phyloP scores from a whole-genome alignment of 35 echinoderm and acorn worm genomes.

The Nesometra sesokonis region DNA sequence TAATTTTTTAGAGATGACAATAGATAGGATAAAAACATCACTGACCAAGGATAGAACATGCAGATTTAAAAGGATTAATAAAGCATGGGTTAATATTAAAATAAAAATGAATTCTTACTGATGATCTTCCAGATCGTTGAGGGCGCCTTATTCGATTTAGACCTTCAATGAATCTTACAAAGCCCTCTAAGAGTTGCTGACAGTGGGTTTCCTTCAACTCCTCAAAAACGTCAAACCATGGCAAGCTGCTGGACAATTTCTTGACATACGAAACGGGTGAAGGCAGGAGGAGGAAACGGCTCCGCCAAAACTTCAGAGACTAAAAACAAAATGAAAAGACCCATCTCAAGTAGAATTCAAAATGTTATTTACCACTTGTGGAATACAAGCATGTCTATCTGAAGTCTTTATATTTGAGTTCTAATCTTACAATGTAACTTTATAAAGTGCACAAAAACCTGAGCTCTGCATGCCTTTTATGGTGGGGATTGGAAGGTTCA shows the following conservation, averaged over 20 bases:
- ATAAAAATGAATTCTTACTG: background rate
- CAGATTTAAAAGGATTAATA: too few relatives aligned
- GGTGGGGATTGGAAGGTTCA: too few relatives aligned
- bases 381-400: too few relatives aligned
- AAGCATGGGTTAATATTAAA: background rate
- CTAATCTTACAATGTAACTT: too few relatives aligned
- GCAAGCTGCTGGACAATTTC: conserved; percentile 30
- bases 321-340: conserved; percentile 1
- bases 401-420: too few relatives aligned
- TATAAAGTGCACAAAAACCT: too few relatives aligned
- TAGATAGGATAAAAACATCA: too few relatives aligned
- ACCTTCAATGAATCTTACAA: conserved; percentile 71
- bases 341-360: too few relatives aligned
- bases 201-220: conserved; percentile 5
- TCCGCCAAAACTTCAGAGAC: conserved; percentile 94
- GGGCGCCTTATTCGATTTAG: conserved; percentile 40
- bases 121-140: background rate
- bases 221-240: conserved; percentile 43
- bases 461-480: too few relatives aligned
- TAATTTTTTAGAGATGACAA: too few relatives aligned
- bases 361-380: too few relatives aligned
- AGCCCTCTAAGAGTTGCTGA: conserved; percentile 51
- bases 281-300: conserved; percentile 73
- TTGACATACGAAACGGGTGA: conserved; percentile 44
- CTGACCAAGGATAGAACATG: too few relatives aligned